Evolutionary conservation across 92 coral and sea anemone species (phyloP).

Genomic region (Epizoanthus scotinus): DNA sequence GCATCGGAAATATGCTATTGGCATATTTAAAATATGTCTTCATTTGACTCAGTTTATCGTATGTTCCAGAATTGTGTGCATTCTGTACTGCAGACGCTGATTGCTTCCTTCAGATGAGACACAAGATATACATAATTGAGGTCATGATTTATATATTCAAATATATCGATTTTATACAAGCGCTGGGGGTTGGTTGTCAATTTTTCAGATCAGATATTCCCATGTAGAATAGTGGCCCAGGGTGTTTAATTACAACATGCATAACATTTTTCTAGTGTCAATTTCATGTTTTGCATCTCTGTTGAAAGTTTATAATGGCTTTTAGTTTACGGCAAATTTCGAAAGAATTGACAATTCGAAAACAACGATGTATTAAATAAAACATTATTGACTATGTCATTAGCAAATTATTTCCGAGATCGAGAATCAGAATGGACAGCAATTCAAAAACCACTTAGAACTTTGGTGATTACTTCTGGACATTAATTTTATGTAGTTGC

Average conservation of each 20-base stretch:
- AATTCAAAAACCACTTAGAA: constrained; percentile 3
- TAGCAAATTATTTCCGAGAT: not conserved
- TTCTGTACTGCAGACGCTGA: not conserved
- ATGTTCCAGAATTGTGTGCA: no score
- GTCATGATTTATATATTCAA: constrained; percentile 1
- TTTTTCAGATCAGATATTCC: not conserved
- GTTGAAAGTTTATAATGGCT: not conserved
- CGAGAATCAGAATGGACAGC: not conserved
- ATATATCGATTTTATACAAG: constrained; percentile 2
- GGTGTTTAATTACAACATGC: not conserved
- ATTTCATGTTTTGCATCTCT: not conserved
- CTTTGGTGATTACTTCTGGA: not conserved
- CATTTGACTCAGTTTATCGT: no score
- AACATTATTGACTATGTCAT: constrained; percentile 17
- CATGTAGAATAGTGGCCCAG: not conserved
- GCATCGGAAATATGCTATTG: no score
- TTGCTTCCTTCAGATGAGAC: not conserved
- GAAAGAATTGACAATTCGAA: not conserved
- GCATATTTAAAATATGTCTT: no score
- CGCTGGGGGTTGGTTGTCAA: constrained; percentile 14
- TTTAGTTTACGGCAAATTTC: not conserved
- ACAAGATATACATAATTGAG: not conserved
- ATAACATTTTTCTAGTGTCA: not conserved
- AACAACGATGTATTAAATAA: not conserved
- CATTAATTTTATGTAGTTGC: not conserved